phyloP scores from a whole-genome alignment of 2,113 vertebrate genomes.

The Paralichthys olivaceus region DNA sequence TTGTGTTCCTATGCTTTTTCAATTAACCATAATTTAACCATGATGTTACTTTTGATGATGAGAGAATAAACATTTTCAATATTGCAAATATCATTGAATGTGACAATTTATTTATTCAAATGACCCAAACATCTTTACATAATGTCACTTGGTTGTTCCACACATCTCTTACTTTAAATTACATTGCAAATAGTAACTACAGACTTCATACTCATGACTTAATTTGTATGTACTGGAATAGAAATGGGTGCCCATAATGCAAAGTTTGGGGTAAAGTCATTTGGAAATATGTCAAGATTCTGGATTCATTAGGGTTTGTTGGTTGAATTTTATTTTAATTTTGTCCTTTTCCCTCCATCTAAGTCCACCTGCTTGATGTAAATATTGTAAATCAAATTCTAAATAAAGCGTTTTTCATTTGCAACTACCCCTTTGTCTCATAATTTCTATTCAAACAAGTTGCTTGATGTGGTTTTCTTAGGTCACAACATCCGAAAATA shows the following conservation, averaged over 20 bases:
- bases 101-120: not conserved
- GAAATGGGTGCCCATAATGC: too few relatives aligned
- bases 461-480: not conserved
- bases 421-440: not conserved
- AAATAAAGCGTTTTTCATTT: conserved; percentile 17
- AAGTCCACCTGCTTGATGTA: too few relatives aligned
- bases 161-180: too few relatives aligned
- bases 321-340: not conserved
- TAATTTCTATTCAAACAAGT: not conserved
- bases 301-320: not conserved
- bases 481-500: conserved; percentile 2
- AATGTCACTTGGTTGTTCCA: too few relatives aligned
- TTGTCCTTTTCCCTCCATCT: too few relatives aligned
- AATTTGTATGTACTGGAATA: too few relatives aligned
- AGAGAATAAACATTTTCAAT: not conserved
- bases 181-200: too few relatives aligned
- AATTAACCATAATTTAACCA: not conserved
- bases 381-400: not conserved
- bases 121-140: too few relatives aligned
- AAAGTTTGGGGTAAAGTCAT: too few relatives aligned
- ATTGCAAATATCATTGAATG: not conserved
- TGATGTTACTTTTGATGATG: not conserved
- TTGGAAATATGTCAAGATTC: too few relatives aligned
- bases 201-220: too few relatives aligned
- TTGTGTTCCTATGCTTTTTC: not conserved